Evolutionary conservation across 2,888 invertebrate species (phyloP).

Genomic region (Lathronympha strigana): DNA sequence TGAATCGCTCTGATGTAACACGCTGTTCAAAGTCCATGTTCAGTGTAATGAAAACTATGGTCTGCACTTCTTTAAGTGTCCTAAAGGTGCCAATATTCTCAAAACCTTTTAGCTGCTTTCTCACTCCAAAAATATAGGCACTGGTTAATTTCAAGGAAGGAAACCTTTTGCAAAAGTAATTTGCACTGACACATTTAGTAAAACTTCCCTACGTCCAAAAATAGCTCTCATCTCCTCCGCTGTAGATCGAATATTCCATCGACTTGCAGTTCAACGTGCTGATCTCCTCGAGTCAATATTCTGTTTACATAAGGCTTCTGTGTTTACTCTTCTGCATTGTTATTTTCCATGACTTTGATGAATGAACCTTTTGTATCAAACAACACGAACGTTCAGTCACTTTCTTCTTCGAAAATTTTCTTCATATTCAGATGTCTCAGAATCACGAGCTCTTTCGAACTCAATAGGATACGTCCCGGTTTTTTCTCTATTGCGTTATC

Average conservation of each 20-base stretch:
- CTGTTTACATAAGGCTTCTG: slow-evolving; percentile 31
- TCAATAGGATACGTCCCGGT: too few species aligned
- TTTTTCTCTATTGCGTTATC: too few species aligned
- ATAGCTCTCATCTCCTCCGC: neutral
- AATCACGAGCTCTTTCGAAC: too few species aligned
- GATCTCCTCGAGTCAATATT: slow-evolving; percentile 27
- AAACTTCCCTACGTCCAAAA: neutral
- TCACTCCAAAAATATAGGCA: too few species aligned
- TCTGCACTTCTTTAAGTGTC: neutral
- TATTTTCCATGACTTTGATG: slow-evolving; percentile 36
- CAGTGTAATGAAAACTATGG: neutral
- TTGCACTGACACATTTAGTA: neutral
- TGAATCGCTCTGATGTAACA: slow-evolving; percentile 14
- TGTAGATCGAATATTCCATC: slow-evolving; percentile 11
- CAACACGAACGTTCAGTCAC: neutral
- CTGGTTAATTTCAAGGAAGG: slow-evolving; percentile 1
- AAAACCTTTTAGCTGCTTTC: too few species aligned
- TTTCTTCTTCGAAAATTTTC: too few species aligned
- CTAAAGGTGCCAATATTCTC: too few species aligned
- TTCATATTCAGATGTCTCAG: too few species aligned
- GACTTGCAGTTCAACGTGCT: neutral
- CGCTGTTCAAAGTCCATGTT: slow-evolving; percentile 18
- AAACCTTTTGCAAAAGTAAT: neutral
- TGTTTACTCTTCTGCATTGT: slow-evolving; percentile 32
- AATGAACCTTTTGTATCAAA: neutral